Conservation (phyloP, 1,140 invertebrate species). For the Ceratina calcarata region DNA sequence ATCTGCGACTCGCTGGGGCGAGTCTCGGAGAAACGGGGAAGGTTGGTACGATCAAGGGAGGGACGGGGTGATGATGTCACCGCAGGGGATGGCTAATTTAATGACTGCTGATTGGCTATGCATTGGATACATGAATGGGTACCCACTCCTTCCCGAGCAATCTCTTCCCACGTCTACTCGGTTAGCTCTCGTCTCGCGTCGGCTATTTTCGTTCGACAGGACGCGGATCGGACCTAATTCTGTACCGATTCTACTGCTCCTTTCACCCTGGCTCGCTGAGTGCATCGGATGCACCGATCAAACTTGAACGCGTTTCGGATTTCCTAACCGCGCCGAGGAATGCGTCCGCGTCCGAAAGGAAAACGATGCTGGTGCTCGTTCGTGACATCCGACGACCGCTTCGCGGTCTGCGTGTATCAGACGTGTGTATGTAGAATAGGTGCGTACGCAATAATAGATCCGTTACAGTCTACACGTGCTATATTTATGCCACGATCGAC, state of each 20-base stretch:
- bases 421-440: too few relatives aligned
- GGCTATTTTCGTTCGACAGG: constrained; percentile 14
- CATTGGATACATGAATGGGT: constrained; percentile 59
- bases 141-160: constrained; percentile 12
- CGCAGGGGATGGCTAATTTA: constrained; percentile 69
- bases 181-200: neutral
- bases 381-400: neutral
- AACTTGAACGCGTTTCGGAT: neutral
- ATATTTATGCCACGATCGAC: constrained; percentile 40
- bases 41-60: constrained; percentile 25
- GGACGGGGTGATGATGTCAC: constrained; percentile 52
- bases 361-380: neutral
- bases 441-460: constrained; percentile 2
- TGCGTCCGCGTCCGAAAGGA: neutral
- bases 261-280: neutral
- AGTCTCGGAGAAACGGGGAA: neutral
- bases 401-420: neutral
- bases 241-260: neutral
- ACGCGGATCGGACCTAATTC: constrained; percentile 31
- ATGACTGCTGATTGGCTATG: constrained; percentile 72
- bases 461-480: constrained; percentile 14
- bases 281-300: neutral
- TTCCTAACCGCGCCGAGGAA: neutral
- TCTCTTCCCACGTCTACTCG: constrained; percentile 41
- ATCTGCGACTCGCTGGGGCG: constrained; percentile 39